Percentiles rank a stretch among this genome's conserved stretches.
Conservation (phyloP, 2,888 invertebrate genomes). For the Drosophila macrospina region DNA sequence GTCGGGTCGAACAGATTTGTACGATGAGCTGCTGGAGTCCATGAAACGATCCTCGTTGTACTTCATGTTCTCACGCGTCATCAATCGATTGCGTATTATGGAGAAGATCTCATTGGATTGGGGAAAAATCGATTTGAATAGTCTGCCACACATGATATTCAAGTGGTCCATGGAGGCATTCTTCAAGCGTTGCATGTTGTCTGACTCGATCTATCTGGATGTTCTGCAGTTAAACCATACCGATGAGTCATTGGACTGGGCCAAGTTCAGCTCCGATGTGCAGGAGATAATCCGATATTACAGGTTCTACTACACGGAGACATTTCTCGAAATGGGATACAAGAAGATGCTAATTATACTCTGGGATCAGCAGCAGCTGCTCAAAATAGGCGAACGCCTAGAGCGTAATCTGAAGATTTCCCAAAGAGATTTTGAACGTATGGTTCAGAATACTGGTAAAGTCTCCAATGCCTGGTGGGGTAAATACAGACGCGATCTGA, state of each 20-base stretch:
- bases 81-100: constrained; percentile 24
- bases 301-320: constrained; percentile 34
- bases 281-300: constrained; percentile 29
- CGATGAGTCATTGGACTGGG: constrained; percentile 18
- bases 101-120: background rate
- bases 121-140: background rate
- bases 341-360: constrained; percentile 14
- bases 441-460: background rate
- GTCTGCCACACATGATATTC: constrained; percentile 43
- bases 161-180: constrained; percentile 40
- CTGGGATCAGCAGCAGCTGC: constrained; percentile 31
- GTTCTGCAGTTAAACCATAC: constrained; percentile 20
- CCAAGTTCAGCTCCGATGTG: constrained; percentile 46
- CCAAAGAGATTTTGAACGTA: background rate
- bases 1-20: constrained; percentile 1
- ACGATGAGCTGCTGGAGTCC: constrained; percentile 28
- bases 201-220: constrained; percentile 35
- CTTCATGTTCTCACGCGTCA: constrained; percentile 24
- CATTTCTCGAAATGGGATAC: background rate
- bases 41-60: constrained; percentile 39
- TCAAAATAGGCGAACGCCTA: constrained; percentile 34
- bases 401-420: background rate
- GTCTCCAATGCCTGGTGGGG: background rate
- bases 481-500: background rate
- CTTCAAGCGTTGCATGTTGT: constrained; percentile 33